Evolutionary conservation across 2,888 invertebrate genomes (phyloP), one percentile per base, ranked within the genome.

Genomic region (Hedychridium roseum): DNA sequence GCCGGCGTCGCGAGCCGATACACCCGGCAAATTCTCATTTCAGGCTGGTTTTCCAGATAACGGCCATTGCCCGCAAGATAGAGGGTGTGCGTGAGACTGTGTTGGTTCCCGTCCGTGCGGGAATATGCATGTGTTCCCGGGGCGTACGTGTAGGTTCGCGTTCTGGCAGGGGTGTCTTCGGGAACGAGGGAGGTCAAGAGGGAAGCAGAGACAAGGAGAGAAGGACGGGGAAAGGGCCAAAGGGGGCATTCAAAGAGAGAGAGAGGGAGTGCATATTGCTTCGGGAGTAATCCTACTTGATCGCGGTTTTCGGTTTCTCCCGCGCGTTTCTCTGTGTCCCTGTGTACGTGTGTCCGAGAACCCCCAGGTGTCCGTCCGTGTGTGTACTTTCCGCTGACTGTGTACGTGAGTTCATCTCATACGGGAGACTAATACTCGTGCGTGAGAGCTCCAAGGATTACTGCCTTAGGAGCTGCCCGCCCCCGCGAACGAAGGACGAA

Each of bases 211-310:
- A n/a, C n/a, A n/a, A n/a, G n/a, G n/a, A n/a, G 51, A 40, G 50
- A 50, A 49, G 42, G 54, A 60, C 35, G 34, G 30, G 30, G 43
- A n/a, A 32, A 30, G 17, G 21, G 28, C 14, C 17, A 11, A 30
- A 31, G 31, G 16, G 40, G 35, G 44, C 32, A 45, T 32, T 31
- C 36, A 48, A 36, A 43, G 45, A 49, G 36, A 54, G 60, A 70
- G 59, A 55, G 67, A 72, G 68, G 64, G 64, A 62, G 66, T 65
- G 62, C 73, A 74, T 75, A 75, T 74, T 76, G 76, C 74, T 71
- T 54, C 64, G n/a, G 54, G 53, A 70, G 74, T 76, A 76, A 76
- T 76, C 76, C 76, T 70, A 72, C 74, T 75, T 75, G 75, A 76
- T 76, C 76, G 76, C 70, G 76, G 75, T 71, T 74, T 73, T 72